Percentiles rank a stretch among this genome's conserved stretches.
Evolutionary conservation across 2,797 vertebrate species (phyloP).

Genomic region (Pyrocephalus nanus): DNA sequence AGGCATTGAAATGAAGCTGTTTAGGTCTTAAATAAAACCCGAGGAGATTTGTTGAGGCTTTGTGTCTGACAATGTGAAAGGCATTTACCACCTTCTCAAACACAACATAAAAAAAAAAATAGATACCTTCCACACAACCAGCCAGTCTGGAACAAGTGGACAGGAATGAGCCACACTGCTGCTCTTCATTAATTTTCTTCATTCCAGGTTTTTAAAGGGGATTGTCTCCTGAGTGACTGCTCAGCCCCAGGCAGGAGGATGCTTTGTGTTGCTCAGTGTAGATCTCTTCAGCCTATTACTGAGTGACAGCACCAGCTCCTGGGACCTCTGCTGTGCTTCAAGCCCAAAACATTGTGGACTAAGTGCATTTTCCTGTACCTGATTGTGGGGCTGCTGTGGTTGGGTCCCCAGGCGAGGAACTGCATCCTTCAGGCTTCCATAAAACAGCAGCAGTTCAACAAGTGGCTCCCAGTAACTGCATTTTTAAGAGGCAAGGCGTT

Average conservation of each 20-base stretch:
- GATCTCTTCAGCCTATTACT: not conserved
- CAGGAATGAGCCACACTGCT: not conserved
- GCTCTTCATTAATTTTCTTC: not conserved
- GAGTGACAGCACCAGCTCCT: not conserved
- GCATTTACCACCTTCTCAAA: not conserved
- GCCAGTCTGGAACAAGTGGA: not conserved
- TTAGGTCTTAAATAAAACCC: not conserved
- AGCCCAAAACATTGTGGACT: not conserved
- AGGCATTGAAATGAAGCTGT: not conserved
- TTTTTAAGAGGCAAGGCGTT: not conserved
- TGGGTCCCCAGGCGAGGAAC: not conserved
- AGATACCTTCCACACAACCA: not conserved
- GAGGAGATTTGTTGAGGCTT: not conserved
- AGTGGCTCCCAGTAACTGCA: not conserved
- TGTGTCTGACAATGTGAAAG: not conserved
- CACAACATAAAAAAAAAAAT: not conserved
- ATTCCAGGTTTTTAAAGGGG: not conserved
- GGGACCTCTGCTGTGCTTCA: not conserved
- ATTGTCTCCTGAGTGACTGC: not conserved
- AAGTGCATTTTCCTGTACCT: not conserved
- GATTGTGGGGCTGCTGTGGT: not conserved
- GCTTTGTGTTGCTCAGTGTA: not conserved
- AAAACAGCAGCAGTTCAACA: not conserved
- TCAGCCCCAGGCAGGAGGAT: not conserved
- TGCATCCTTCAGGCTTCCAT: not conserved